These are phyloP conservation scores for Oedothorax gibbosus DNA, from an alignment of 1,140 invertebrate species.

Conservation along the genomic window DNA sequence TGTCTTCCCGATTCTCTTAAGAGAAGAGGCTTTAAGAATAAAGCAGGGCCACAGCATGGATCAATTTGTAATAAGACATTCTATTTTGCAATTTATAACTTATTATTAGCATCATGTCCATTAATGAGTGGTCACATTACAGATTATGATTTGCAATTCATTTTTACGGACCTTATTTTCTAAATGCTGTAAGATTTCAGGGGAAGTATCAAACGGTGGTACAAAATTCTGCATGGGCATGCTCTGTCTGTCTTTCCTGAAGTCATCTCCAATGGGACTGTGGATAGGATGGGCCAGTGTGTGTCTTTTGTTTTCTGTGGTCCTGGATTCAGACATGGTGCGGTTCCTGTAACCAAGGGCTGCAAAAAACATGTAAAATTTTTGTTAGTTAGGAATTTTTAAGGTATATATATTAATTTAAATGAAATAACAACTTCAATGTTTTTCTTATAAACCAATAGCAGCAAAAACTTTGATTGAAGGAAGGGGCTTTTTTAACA, in stretches of 20 bases:
- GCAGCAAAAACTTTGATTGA: no score
- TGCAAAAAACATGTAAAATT: neutral
- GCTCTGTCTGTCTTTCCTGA: constrained; percentile 35
- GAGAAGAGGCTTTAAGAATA: no score
- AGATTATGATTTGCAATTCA: neutral
- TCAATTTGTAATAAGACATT: no score
- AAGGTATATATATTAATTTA: neutral
- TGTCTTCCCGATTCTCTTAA: no score
- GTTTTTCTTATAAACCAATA: neutral
- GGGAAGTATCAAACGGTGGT: constrained; percentile 25
- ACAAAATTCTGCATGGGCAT: constrained; percentile 15
- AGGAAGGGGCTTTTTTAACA: no score
- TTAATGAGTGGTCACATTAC: no score
- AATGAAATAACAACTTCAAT: neutral
- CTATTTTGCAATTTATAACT: no score
- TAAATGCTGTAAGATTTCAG: constrained; percentile 26
- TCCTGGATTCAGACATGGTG: constrained; percentile 66
- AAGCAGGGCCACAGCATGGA: no score
- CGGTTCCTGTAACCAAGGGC: constrained; percentile 61
- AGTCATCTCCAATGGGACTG: constrained; percentile 45
- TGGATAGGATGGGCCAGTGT: constrained; percentile 69
- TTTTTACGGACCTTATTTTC: constrained; percentile 28
- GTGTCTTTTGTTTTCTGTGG: constrained; percentile 82
- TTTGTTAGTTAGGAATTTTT: neutral
- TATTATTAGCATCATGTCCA: no score